Conservation (phyloP, 2,888 invertebrate genomes). For the Blastobasis adustella region DNA sequence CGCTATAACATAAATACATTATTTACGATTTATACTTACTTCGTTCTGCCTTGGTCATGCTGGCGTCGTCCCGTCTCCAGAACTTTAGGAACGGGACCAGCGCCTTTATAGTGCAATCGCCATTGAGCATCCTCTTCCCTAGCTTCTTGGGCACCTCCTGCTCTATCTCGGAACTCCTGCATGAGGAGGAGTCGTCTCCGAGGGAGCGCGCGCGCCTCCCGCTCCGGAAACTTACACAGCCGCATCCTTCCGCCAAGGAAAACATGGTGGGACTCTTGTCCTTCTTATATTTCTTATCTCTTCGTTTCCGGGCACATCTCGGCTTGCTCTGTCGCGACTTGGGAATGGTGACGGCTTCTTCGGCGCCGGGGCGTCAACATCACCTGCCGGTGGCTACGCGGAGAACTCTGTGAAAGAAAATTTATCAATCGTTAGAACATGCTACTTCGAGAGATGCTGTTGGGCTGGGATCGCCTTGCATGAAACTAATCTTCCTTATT, state of each 20-base stretch:
- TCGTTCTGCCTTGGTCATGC: constrained; percentile 85
- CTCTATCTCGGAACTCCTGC: constrained; percentile 67
- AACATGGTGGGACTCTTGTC: constrained; percentile 68
- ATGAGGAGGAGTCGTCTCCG: constrained; percentile 64
- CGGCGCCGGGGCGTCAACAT: too few species aligned
- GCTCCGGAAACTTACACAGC: constrained; percentile 63
- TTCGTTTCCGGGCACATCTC: constrained; percentile 66
- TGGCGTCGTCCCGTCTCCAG: constrained; percentile 81
- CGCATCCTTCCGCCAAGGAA: constrained; percentile 64
- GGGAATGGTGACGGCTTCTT: constrained; percentile 44
- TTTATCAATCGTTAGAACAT: too few species aligned
- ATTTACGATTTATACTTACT: constrained; percentile 67
- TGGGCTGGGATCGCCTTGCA: too few species aligned
- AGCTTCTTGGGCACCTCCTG: constrained; percentile 61
- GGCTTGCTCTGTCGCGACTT: constrained; percentile 53
- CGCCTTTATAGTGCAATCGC: constrained; percentile 68
- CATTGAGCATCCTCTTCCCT: constrained; percentile 48
- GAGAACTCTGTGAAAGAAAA: too few species aligned
- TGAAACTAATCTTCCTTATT: too few species aligned
- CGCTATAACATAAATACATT: too few species aligned
- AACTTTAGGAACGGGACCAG: constrained; percentile 79
- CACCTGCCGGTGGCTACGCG: too few species aligned
- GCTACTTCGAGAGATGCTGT: too few species aligned
- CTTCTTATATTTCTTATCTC: constrained; percentile 62
- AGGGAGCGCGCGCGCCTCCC: constrained; percentile 51